Evolutionary conservation across 1,140 invertebrate genomes (phyloP).

Genomic region (Zaprionus ghesquierei): DNA sequence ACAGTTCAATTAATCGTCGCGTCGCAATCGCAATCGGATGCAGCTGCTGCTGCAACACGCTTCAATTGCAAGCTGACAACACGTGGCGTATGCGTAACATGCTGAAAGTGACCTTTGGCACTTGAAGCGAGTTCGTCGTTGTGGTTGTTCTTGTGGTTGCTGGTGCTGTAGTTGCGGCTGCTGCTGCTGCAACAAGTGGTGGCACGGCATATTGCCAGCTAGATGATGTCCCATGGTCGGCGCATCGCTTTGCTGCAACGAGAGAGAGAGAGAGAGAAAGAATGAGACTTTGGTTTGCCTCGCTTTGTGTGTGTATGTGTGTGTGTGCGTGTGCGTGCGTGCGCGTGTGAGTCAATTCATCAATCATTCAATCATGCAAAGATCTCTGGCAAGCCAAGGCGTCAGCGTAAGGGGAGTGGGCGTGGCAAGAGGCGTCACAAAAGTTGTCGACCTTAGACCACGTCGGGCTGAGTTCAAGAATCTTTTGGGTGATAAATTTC

Average conservation of each 20-base stretch:
- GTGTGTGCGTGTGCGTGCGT: neutral
- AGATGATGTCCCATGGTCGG: constrained; percentile 24
- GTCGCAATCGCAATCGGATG: constrained; percentile 36
- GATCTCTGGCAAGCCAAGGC: neutral
- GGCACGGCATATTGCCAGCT: constrained; percentile 57
- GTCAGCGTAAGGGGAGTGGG: neutral
- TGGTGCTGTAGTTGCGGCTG: constrained; percentile 40
- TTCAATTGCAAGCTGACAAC: constrained; percentile 43
- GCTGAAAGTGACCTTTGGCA: constrained; percentile 1
- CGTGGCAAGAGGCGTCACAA: neutral
- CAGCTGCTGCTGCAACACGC: constrained; percentile 48
- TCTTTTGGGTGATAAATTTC: constrained; percentile 46
- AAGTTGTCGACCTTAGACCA: constrained; percentile 35
- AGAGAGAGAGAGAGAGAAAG: neutral
- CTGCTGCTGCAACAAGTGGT: constrained; percentile 68
- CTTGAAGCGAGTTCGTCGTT: constrained; percentile 62
- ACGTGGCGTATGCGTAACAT: constrained; percentile 58
- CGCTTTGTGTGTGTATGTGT: too few relatives aligned
- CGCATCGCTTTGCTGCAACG: constrained; percentile 58
- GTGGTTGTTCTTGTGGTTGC: constrained; percentile 35
- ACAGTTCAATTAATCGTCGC: constrained; percentile 26
- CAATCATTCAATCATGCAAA: constrained; percentile 19
- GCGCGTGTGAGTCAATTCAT: constrained; percentile 1
- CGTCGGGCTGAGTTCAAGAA: constrained; percentile 38
- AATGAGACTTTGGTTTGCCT: neutral